Conservation (phyloP, 2,888 invertebrate species). For the Boloria selene region DNA sequence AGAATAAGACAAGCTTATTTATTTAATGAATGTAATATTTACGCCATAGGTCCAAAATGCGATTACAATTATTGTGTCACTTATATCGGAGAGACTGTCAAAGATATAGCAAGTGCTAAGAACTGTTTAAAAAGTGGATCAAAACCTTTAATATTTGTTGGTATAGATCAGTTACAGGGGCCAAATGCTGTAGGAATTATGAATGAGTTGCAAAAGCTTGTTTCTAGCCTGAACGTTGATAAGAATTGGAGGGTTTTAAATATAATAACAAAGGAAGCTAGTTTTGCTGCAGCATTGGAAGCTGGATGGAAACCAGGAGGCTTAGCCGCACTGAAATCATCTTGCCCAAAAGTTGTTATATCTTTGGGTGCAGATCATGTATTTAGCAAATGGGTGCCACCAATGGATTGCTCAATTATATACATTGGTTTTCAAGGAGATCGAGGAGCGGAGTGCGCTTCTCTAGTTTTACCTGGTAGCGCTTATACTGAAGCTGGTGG, state of each 20-base stretch:
- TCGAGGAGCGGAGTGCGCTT: slow-evolving; percentile 92
- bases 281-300: slow-evolving; percentile 97
- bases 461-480: slow-evolving; percentile 95
- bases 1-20: slow-evolving; percentile 96
- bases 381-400: slow-evolving; percentile 87
- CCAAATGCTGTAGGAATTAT: slow-evolving; percentile 49
- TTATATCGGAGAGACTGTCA: slow-evolving; percentile 54
- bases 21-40: slow-evolving; percentile 93
- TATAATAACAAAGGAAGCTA: slow-evolving; percentile 94
- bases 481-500: slow-evolving; percentile 99
- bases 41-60: slow-evolving; percentile 92
- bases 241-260: slow-evolving; percentile 85
- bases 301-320: slow-evolving; percentile 93
- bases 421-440: slow-evolving; percentile 98
- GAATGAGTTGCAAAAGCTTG: slow-evolving; percentile 46
- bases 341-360: slow-evolving; percentile 90
- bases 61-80: slow-evolving; percentile 90
- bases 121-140: slow-evolving; percentile 50
- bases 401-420: slow-evolving; percentile 90
- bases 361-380: slow-evolving; percentile 96
- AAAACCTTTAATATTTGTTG: slow-evolving; percentile 67
- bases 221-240: slow-evolving; percentile 34
- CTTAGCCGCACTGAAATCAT: slow-evolving; percentile 76
- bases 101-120: slow-evolving; percentile 44
- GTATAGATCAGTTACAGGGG: slow-evolving; percentile 56